Evolutionary conservation across 2,888 invertebrate species (phyloP).

Genomic region (Metallyticus violacea): DNA sequence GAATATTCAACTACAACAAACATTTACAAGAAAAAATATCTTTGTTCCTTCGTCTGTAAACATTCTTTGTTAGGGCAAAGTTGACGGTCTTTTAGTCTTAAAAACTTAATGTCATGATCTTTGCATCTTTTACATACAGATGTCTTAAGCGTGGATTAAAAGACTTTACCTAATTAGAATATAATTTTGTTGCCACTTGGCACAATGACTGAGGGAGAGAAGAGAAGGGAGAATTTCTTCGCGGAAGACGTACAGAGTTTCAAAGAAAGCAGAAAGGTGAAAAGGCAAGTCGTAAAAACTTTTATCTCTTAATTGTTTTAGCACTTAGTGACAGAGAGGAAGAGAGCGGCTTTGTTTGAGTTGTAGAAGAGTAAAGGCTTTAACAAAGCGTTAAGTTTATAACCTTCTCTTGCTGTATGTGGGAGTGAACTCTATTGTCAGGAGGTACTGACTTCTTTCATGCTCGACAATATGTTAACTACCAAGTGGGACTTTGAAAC

Average conservation of each 20-base stretch:
- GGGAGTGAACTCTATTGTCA: neutral
- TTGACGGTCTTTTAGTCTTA: neutral
- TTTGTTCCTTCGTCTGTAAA: neutral
- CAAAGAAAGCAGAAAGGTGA: neutral
- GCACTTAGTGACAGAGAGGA: neutral
- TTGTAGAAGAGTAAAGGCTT: neutral
- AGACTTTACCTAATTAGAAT: neutral
- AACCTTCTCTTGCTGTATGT: neutral
- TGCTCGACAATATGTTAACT: neutral
- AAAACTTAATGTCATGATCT: neutral
- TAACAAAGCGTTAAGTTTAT: neutral
- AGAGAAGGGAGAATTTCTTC: neutral
- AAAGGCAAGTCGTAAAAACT: neutral
- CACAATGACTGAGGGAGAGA: neutral
- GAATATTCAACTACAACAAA: too few relatives aligned
- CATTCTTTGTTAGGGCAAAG: neutral
- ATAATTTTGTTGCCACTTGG: neutral
- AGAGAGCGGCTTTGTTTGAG: neutral
- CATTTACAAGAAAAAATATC: neutral
- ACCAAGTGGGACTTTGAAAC: too few relatives aligned
- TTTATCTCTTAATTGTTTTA: neutral
- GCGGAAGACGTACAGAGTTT: neutral
- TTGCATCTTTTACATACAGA: neutral
- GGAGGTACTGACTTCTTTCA: neutral
- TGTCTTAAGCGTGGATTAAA: neutral